Evolutionary conservation across 2,888 invertebrate species (phyloP), one percentile per base, ranked within the genome.

Genomic region (Trachelus tabidus): DNA sequence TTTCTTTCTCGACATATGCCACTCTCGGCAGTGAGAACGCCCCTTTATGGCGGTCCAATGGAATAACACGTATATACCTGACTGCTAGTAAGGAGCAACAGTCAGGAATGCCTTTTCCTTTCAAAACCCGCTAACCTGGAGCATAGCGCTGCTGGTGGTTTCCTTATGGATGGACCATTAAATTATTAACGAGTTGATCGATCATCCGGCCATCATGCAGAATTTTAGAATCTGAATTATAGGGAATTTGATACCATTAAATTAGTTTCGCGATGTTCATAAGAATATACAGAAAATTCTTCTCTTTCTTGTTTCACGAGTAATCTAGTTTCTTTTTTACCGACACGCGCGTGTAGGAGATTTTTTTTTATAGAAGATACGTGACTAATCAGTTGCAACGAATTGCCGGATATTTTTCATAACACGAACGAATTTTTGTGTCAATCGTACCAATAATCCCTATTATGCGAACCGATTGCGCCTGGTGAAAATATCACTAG

Each of bases 21-120:
- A 73, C 68, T 34, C 71, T 76, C 15, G 73, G 12, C 68, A 74
- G 34, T 56, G 71, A 56, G 71, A 34, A 71, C 71, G 71, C 33
- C 71, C 31, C 71, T 34, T 71, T 34, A 56, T 56, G 56, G 23
- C 56, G 23, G 23, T 56, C 56, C 56, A 56, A 56, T 56, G 56
- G 9, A 56, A 23, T 4, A 23, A 23, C 23, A 23, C 31, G 31
- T 71, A 71, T 71, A 71, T 71, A 71, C 71, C 71, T 71, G 71
- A 3, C 31, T 71, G 31, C 31, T 31, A 71, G 31, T 71, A 71
- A 56, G 56, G 56, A 56, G 56, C 71, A 30, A 71, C 31, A 33
- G 71, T 31, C 31, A 74, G 84, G 85, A 85, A 85, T 85, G 85
- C 85, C 85, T 85, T 85, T 85, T 85, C 85, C 85, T 85, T 85